Percentiles rank a stretch among this genome's conserved stretches.
These are phyloP conservation scores for Dendrocopos noguchii DNA, from an alignment of 2,113 vertebrate species.

Conservation along the genomic window DNA sequence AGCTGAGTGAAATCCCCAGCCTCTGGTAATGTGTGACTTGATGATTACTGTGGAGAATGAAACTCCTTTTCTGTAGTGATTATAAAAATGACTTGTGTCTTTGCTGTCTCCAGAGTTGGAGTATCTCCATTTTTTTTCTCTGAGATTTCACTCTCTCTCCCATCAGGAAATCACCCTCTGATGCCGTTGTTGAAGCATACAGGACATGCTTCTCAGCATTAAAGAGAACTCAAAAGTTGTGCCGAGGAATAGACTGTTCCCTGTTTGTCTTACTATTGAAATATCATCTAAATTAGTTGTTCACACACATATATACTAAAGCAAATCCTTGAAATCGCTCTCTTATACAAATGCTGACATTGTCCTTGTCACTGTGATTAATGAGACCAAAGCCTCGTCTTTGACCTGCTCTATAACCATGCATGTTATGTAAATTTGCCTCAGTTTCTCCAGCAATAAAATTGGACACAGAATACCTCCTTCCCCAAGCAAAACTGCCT, in stretches of 20 bases:
- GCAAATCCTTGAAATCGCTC: neutral
- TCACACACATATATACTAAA: neutral
- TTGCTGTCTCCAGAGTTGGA: neutral
- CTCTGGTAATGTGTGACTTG: neutral
- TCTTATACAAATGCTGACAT: neutral
- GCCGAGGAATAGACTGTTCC: neutral
- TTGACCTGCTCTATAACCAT: neutral
- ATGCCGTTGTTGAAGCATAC: neutral
- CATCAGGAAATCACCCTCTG: neutral
- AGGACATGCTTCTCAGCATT: neutral
- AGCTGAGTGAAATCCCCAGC: neutral
- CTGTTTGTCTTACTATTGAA: neutral
- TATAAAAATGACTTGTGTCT: neutral
- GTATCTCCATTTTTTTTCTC: neutral
- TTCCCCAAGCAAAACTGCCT: fast-evolving
- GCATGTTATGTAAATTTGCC: neutral
- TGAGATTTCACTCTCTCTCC: neutral
- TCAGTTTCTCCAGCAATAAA: neutral
- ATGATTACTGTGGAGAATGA: neutral
- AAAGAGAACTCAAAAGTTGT: constrained; percentile 4
- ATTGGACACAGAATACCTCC: neutral
- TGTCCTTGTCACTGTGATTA: neutral
- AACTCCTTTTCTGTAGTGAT: neutral
- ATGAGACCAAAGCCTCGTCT: neutral
- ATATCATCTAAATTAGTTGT: neutral